Percentiles rank a stretch among this genome's conserved stretches.
Conservation (phyloP, 2,797 vertebrate genomes). For the Eremophila alpestris region DNA sequence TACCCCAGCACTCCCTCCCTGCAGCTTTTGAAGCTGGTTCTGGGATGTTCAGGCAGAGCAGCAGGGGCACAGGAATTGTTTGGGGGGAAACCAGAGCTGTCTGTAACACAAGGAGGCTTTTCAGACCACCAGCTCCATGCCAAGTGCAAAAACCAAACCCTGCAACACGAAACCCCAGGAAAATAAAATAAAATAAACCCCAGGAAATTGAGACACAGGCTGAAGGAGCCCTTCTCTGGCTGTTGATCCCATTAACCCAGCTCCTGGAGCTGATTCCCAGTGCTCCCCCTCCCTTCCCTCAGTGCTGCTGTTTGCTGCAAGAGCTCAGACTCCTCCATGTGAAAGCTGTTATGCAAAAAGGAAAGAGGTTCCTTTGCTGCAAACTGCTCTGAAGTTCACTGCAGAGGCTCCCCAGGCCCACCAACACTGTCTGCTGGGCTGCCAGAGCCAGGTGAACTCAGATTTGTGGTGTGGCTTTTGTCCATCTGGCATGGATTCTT, state of each 20-base stretch:
- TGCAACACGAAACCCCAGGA: background rate
- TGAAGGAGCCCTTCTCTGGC: background rate
- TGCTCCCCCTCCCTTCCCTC: background rate
- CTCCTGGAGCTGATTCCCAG: background rate
- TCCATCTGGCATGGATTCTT: background rate
- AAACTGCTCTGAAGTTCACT: background rate
- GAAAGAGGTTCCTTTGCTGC: background rate
- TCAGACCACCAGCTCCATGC: background rate
- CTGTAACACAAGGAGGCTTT: background rate
- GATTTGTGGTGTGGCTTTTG: background rate
- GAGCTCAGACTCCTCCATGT: background rate
- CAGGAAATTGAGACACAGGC: background rate
- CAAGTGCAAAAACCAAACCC: background rate
- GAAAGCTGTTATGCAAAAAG: constrained; percentile 2
- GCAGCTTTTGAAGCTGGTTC: background rate
- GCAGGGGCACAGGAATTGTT: background rate
- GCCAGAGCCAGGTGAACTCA: background rate
- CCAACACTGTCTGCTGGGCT: background rate
- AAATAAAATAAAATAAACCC: background rate
- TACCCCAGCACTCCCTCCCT: background rate
- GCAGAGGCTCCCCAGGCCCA: background rate
- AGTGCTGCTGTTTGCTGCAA: background rate
- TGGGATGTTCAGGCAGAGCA: background rate
- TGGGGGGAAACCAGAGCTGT: background rate
- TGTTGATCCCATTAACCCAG: background rate